phyloP scores from a whole-genome alignment of 2,797 vertebrate species.

The Intellagama lesueurii region DNA sequence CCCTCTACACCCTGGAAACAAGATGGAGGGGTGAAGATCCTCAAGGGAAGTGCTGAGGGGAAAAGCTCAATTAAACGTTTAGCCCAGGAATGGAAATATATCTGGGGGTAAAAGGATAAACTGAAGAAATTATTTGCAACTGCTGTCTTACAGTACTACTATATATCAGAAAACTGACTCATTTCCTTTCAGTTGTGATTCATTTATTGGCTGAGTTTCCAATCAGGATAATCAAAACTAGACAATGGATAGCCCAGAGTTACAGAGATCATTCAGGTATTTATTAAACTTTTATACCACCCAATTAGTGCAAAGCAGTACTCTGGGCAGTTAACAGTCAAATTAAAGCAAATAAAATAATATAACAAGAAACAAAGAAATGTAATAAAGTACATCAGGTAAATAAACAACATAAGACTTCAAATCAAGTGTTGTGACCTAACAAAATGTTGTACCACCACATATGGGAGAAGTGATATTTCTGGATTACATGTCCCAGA shows the following conservation, averaged over 20 bases:
- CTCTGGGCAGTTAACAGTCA: no score
- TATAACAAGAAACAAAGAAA: no score
- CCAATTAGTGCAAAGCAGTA: no score
- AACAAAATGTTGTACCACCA: background rate
- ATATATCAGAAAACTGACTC: background rate
- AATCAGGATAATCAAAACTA: slow-evolving; percentile 11
- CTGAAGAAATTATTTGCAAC: background rate
- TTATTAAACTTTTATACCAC: no score
- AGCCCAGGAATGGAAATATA: background rate
- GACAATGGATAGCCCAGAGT: background rate
- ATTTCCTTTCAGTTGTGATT: background rate
- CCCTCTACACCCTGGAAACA: background rate
- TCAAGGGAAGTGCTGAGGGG: background rate
- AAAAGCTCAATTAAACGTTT: background rate
- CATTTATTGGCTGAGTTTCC: background rate
- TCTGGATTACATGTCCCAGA: no score
- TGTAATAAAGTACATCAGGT: no score
- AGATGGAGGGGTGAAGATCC: background rate
- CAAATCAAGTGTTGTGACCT: background rate
- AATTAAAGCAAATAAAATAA: no score
- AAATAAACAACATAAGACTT: no score
- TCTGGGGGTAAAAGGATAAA: background rate
- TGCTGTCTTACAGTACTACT: background rate
- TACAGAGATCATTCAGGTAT: background rate
- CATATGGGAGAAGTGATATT: no score